These are phyloP conservation scores for Lasius fuliginosus DNA, from an alignment of 2,888 invertebrate species.

Conservation along the genomic window DNA sequence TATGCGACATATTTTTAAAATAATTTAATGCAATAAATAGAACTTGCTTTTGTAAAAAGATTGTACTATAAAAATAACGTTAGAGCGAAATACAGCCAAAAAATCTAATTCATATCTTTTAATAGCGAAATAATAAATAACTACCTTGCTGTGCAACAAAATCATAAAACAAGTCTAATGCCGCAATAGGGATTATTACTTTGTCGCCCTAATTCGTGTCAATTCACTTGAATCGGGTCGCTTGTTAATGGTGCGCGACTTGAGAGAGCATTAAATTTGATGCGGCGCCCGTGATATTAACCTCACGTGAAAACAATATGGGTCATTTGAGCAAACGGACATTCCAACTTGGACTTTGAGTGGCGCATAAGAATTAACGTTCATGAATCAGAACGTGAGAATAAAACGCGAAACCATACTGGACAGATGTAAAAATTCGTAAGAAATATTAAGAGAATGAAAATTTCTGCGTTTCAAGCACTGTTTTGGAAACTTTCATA, in stretches of 20 bases:
- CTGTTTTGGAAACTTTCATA: not conserved
- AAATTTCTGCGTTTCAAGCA: not conserved
- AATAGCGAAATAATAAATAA: not conserved
- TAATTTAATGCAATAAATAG: not conserved
- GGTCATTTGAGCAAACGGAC: constrained; percentile 66
- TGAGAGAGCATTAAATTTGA: constrained; percentile 63
- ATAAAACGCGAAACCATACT: constrained; percentile 31
- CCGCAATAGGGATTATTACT: constrained; percentile 51
- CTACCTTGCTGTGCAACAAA: not conserved
- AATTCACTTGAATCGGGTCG: constrained; percentile 77
- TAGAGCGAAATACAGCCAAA: not conserved
- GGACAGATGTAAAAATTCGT: constrained; percentile 46
- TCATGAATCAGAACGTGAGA: constrained; percentile 63
- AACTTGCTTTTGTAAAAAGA: not conserved
- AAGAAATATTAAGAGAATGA: not conserved
- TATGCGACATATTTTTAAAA: not conserved
- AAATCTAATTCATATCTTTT: not conserved
- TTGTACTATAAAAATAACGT: not conserved
- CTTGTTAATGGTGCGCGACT: constrained; percentile 66
- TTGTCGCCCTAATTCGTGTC: constrained; percentile 76
- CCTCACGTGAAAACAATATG: constrained; percentile 76
- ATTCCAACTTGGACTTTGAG: constrained; percentile 60
- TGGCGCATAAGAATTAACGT: constrained; percentile 48
- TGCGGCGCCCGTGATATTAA: constrained; percentile 71
- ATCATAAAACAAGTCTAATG: constrained; percentile 40